Conservation (phyloP, 1,140 invertebrate genomes). For the Drosophila sechellia region DNA sequence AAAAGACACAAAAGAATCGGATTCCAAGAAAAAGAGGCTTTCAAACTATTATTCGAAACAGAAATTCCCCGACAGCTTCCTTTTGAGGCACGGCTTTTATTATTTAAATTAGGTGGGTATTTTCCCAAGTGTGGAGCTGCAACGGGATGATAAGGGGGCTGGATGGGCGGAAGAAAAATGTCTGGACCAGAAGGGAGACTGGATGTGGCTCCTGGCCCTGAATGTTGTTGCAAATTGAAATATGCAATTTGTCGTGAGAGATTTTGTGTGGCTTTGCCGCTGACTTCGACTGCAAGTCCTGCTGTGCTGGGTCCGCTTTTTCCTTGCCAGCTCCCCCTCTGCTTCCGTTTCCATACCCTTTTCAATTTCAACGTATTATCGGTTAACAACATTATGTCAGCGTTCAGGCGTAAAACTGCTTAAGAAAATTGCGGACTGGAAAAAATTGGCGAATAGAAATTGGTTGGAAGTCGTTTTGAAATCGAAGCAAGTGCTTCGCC, state of each 20-base stretch:
- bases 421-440: conserved; percentile 68
- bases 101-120: neutral
- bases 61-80: neutral
- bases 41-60: neutral
- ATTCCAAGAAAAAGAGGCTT: neutral
- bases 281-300: conserved; percentile 30
- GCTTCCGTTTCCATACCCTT: conserved; percentile 36
- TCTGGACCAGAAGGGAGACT: conserved; percentile 52
- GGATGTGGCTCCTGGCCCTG: conserved; percentile 37
- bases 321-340: neutral
- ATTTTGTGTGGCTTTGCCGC: conserved; percentile 68
- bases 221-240: conserved; percentile 82
- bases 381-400: conserved; percentile 83
- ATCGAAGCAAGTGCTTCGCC: conserved; percentile 66
- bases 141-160: conserved; percentile 25
- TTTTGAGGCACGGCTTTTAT: neutral
- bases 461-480: conserved; percentile 45
- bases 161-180: conserved; percentile 27
- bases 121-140: conserved; percentile 15
- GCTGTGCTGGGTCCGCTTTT: conserved; percentile 12
- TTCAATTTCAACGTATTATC: conserved; percentile 84
- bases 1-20: neutral
- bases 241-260: conserved; percentile 81
- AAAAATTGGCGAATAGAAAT: conserved; percentile 49
- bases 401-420: conserved; percentile 83